Conservation (phyloP, 2,797 vertebrate genomes). For the Nyctibius grandis region DNA sequence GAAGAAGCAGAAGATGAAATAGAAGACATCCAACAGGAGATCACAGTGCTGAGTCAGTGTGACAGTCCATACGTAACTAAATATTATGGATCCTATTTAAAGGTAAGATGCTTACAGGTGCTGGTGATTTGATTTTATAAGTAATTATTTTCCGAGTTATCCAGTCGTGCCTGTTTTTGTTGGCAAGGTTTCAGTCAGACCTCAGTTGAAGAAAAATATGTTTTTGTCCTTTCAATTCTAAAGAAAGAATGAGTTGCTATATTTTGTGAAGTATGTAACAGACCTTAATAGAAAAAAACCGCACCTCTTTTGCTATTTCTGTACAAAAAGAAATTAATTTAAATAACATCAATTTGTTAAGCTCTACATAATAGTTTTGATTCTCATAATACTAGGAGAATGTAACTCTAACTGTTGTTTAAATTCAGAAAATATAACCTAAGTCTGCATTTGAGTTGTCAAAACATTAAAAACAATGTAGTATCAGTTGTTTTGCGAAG, state of each 20-base stretch:
- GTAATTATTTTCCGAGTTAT: neutral
- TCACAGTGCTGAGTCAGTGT: conserved; percentile 97
- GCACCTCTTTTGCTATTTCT: neutral
- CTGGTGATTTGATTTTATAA: neutral
- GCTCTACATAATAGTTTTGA: neutral
- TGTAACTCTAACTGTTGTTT: neutral
- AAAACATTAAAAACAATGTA: neutral
- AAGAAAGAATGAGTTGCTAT: neutral
- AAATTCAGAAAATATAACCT: neutral
- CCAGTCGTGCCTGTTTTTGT: neutral
- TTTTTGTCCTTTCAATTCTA: neutral
- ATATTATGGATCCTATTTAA: conserved; percentile 97
- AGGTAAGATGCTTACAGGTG: conserved; percentile 77
- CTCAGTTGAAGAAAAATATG: neutral
- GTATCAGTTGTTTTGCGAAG: neutral
- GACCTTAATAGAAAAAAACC: neutral
- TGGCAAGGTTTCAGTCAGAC: neutral
- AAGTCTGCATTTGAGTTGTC: neutral
- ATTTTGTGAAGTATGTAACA: neutral
- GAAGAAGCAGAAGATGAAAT: conserved; percentile 99
- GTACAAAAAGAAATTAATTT: neutral
- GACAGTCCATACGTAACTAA: conserved; percentile 98
- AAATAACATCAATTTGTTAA: neutral
- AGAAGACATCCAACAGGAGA: conserved; percentile 98
- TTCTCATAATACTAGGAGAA: neutral